phyloP scores from a whole-genome alignment of 1,140 invertebrate species.

The Macrobrachium rosenbergii region DNA sequence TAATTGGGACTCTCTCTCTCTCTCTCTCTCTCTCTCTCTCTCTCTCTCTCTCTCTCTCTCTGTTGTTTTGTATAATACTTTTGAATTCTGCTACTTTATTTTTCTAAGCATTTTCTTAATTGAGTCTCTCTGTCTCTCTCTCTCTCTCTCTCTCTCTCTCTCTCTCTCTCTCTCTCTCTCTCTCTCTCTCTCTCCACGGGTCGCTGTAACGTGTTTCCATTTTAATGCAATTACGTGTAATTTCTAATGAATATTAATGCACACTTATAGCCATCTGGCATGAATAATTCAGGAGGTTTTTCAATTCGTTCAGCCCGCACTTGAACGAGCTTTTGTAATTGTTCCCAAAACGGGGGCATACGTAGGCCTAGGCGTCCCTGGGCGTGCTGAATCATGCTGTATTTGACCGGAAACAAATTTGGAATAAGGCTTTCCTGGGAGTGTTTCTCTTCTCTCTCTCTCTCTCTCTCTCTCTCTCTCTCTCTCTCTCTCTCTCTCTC shows the following conservation, averaged over 20 bases:
- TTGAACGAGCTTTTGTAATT: too few relatives aligned
- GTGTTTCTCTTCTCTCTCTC: neutral
- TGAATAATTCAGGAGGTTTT: neutral
- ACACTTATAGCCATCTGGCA: too few relatives aligned
- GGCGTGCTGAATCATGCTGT: neutral
- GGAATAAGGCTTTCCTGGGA: too few relatives aligned
- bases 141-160: neutral
- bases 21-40: too few relatives aligned
- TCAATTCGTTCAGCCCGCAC: neutral
- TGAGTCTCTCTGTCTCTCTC: neutral
- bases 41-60: too few relatives aligned
- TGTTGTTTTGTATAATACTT: too few relatives aligned
- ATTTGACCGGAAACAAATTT: neutral
- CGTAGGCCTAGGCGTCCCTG: neutral
- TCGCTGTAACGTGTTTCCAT: neutral
- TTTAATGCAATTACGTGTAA: too few relatives aligned
- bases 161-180: constrained; percentile 5
- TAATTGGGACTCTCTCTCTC: too few relatives aligned
- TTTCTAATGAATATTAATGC: too few relatives aligned
- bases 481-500: constrained; percentile 16
- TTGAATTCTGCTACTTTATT: too few relatives aligned
- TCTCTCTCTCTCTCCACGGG: neutral
- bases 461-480: constrained; percentile 12
- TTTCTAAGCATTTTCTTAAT: neutral
- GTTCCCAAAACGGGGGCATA: too few relatives aligned